phyloP scores from a whole-genome alignment of 1,140 invertebrate species.

The Whitmania pigra region DNA sequence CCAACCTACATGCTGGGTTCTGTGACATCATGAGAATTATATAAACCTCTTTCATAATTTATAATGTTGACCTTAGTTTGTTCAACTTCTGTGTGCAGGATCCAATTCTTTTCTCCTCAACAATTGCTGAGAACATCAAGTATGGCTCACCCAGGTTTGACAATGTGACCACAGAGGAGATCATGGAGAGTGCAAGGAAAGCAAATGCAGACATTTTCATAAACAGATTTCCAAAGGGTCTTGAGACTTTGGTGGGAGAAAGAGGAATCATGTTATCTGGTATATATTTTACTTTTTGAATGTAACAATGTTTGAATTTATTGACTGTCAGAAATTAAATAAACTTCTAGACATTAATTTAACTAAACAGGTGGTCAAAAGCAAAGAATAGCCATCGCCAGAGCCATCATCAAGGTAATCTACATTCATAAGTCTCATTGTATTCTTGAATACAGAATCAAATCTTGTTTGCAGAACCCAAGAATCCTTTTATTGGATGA shows the following conservation, averaged over 20 bases:
- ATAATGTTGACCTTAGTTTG: neutral
- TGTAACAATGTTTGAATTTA: neutral
- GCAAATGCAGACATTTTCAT: conserved; percentile 45
- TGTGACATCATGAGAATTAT: neutral
- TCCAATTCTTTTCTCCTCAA: conserved; percentile 44
- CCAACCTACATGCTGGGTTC: neutral
- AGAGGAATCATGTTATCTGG: conserved; percentile 43
- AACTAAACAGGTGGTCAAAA: conserved; percentile 53
- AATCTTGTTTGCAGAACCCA: conserved; percentile 36
- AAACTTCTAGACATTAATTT: neutral
- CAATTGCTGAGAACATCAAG: conserved; percentile 43
- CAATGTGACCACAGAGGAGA: conserved; percentile 34
- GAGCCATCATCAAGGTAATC: conserved; percentile 42
- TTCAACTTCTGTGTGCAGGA: conserved; percentile 35
- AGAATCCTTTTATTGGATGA: conserved; percentile 46
- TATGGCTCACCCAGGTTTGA: conserved; percentile 40
- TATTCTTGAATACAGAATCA: too few relatives aligned
- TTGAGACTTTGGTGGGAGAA: conserved; percentile 46
- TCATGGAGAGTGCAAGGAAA: conserved; percentile 40
- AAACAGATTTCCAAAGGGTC: conserved; percentile 41
- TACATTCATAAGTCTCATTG: too few relatives aligned
- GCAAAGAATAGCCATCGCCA: conserved; percentile 47
- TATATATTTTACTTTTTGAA: neutral
- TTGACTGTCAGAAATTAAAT: neutral
- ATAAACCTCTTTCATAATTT: neutral